Evolutionary conservation across 23 tunicate genomes (phyloP).

Genomic region (Ciona savignyi): DNA sequence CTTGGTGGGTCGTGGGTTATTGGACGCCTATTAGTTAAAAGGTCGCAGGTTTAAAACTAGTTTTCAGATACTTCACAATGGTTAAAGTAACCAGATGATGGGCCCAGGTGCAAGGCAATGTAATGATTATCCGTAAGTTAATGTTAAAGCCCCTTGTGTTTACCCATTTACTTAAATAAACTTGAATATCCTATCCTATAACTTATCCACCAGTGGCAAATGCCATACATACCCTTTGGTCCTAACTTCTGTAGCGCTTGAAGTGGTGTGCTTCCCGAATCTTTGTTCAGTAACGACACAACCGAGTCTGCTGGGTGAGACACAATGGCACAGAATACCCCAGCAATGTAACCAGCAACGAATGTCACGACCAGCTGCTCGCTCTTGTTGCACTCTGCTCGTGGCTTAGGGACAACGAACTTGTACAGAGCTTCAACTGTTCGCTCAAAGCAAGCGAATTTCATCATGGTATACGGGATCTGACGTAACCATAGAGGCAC

Average conservation of each 20-base stretch:
- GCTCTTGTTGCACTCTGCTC: conserved; percentile 76
- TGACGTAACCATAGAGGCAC: conserved; percentile 94
- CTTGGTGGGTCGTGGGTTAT: too few species aligned
- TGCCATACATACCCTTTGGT: conserved; percentile 79
- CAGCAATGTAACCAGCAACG: conserved; percentile 99
- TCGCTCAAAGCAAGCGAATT: conserved; percentile 98
- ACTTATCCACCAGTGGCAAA: too few species aligned
- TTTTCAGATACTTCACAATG: too few species aligned
- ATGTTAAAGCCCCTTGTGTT: too few species aligned
- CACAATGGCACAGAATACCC: conserved; percentile 99
- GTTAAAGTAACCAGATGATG: too few species aligned
- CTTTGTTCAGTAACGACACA: conserved; percentile 89
- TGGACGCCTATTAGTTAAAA: too few species aligned
- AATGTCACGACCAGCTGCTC: conserved; percentile 96
- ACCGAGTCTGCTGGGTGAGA: conserved; percentile 99
- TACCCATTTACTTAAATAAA: too few species aligned
- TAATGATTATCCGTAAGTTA: too few species aligned
- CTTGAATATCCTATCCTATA: too few species aligned
- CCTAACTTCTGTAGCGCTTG: conserved; percentile 89
- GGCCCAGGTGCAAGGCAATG: too few species aligned
- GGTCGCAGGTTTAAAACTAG: too few species aligned
- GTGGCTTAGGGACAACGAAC: conserved; percentile 89
- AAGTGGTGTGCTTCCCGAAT: conserved; percentile 73
- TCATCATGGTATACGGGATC: conserved; percentile 99
- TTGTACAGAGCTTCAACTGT: conserved; percentile 98